These are phyloP conservation scores for Bombus cullumanus DNA, from an alignment of 1,140 invertebrate genomes.

Conservation along the genomic window DNA sequence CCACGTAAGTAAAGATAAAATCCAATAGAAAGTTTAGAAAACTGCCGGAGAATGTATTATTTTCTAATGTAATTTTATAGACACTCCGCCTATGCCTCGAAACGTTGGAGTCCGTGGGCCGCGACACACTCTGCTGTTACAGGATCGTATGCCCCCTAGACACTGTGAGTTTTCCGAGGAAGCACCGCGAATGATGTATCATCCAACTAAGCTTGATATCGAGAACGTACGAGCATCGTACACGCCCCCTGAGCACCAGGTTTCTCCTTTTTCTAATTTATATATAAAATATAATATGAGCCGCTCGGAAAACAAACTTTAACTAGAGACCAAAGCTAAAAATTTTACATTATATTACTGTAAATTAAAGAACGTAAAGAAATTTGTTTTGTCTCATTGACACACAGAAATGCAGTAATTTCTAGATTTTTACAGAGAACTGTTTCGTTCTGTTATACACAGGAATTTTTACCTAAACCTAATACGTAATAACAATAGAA, in stretches of 20 bases:
- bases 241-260: slow-evolving; percentile 72
- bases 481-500: not conserved
- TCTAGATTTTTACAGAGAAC: too few species aligned
- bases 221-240: slow-evolving; percentile 64
- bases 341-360: not conserved
- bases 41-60: not conserved
- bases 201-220: slow-evolving; percentile 64
- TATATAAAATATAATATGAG: not conserved
- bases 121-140: slow-evolving; percentile 78
- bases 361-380: not conserved
- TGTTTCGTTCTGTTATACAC: not conserved
- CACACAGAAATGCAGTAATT: too few species aligned
- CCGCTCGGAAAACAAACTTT: not conserved
- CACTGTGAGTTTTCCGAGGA: slow-evolving; percentile 76
- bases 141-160: slow-evolving; percentile 75
- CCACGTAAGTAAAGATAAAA: slow-evolving; percentile 73
- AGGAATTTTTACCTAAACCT: not conserved
- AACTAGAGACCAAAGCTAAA: not conserved
- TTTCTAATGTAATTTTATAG: slow-evolving; percentile 49
- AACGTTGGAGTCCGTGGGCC: slow-evolving; percentile 72
- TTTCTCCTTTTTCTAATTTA: slow-evolving; percentile 22
- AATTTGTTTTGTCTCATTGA: not conserved
- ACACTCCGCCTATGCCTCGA: slow-evolving; percentile 59
- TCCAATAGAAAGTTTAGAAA: not conserved
- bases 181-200: slow-evolving; percentile 72